Percentiles rank a stretch among this genome's conserved stretches.
phyloP scores from a whole-genome alignment of 1,140 invertebrate genomes.

The Pogonognathellus flavescens region DNA sequence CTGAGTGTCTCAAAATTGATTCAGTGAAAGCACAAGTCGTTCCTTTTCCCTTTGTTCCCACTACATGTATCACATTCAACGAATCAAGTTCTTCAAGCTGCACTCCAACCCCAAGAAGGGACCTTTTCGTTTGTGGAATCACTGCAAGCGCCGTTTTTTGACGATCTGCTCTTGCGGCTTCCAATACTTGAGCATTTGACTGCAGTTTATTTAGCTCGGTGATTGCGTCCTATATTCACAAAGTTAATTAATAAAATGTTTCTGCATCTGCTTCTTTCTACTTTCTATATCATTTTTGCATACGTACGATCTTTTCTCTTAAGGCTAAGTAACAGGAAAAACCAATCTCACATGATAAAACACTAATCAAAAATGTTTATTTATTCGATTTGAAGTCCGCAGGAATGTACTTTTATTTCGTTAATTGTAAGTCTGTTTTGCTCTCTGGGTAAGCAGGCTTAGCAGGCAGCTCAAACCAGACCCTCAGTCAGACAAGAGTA shows the following conservation, averaged over 20 bases:
- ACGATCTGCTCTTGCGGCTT: constrained; percentile 71
- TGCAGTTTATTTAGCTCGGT: constrained; percentile 78
- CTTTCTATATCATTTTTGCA: too few relatives aligned
- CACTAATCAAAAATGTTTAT: too few relatives aligned
- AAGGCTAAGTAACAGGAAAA: too few relatives aligned
- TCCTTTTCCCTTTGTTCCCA: constrained; percentile 96
- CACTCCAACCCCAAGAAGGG: constrained; percentile 77
- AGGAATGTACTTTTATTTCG: too few relatives aligned
- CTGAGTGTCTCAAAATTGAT: constrained; percentile 86
- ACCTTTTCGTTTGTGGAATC: constrained; percentile 71
- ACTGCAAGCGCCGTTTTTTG: constrained; percentile 61
- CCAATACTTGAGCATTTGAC: constrained; percentile 77
- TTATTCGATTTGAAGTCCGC: too few relatives aligned
- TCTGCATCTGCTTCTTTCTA: too few relatives aligned
- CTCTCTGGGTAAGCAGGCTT: too few relatives aligned
- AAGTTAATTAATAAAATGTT: background rate
- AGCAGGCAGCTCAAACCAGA: too few relatives aligned
- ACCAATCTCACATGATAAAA: too few relatives aligned
- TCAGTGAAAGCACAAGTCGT: constrained; percentile 96
- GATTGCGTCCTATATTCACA: constrained; percentile 75
- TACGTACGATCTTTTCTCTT: too few relatives aligned
- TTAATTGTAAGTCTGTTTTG: too few relatives aligned
- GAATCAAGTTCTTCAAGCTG: constrained; percentile 75
- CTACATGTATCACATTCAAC: constrained; percentile 90
- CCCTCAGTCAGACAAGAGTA: too few relatives aligned